These are phyloP conservation scores for Sminthopsis crassicaudata DNA, from an alignment of 2,113 vertebrate species.

Conservation along the genomic window DNA sequence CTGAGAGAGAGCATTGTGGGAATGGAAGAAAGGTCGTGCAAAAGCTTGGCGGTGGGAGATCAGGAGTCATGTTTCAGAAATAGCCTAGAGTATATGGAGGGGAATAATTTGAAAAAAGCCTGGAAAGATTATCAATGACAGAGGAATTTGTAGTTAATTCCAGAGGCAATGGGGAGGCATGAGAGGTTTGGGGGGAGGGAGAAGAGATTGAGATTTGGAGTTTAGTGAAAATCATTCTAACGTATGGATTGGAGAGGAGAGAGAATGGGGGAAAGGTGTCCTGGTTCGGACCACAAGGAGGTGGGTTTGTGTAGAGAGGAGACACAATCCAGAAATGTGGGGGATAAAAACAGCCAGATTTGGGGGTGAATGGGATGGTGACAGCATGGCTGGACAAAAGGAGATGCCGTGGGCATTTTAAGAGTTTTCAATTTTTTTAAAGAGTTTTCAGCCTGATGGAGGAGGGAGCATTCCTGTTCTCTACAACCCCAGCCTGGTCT, in stretches of 20 bases:
- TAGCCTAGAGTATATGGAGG: not conserved
- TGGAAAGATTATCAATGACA: not conserved
- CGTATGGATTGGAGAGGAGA: not conserved
- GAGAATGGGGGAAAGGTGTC: not conserved
- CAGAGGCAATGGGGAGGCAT: not conserved
- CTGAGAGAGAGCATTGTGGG: not conserved
- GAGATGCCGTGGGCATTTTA: not conserved
- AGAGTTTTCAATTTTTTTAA: too few relatives aligned
- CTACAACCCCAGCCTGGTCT: accelerated
- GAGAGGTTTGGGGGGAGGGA: not conserved
- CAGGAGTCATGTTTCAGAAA: not conserved
- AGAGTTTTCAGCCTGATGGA: not conserved
- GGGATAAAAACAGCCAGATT: not conserved
- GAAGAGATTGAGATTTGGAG: not conserved
- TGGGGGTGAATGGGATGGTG: not conserved
- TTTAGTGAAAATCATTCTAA: not conserved
- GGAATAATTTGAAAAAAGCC: not conserved
- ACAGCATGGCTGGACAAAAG: not conserved
- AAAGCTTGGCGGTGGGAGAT: not conserved
- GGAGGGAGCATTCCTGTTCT: not conserved
- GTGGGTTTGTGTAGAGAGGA: not conserved
- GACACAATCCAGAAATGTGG: not conserved
- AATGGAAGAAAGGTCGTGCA: not conserved
- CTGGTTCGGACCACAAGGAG: not conserved
- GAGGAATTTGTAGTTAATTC: not conserved